Evolutionary conservation across 92 coral and sea anemone species (phyloP).

Genomic region (Epizoanthus stellaris): DNA sequence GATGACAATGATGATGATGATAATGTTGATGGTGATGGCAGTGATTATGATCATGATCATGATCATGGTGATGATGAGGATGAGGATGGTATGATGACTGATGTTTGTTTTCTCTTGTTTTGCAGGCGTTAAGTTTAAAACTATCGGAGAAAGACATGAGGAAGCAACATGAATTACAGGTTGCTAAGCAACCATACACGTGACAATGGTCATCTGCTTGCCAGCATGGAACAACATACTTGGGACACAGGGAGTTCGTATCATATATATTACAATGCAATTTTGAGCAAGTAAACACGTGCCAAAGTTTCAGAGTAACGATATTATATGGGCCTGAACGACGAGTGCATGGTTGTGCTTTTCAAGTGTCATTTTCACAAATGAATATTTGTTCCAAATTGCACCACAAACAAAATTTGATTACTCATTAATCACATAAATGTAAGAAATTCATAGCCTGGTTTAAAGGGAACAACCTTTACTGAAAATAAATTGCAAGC

Average conservation of each 20-base stretch:
- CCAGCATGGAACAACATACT: neutral
- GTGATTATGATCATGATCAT: too few species aligned
- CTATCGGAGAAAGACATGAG: slow-evolving; percentile 72
- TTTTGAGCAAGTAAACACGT: neutral
- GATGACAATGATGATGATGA: too few species aligned
- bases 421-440: neutral
- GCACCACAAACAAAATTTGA: neutral
- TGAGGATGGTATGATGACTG: neutral
- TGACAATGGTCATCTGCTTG: neutral
- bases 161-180: slow-evolving; percentile 77
- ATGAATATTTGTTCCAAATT: neutral
- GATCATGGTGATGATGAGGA: too few species aligned
- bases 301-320: neutral
- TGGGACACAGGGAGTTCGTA: neutral
- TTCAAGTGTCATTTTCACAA: neutral
- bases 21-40: too few species aligned
- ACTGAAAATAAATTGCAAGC: too few species aligned
- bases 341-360: neutral
- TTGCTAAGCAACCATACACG: slow-evolving; percentile 51
- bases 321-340: neutral
- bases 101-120: neutral
- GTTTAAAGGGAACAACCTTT: neutral
- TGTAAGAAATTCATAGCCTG: neutral
- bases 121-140: slow-evolving; percentile 73
- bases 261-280: neutral